phyloP scores from a whole-genome alignment of 1,140 invertebrate species.

The Myzus persicae region DNA sequence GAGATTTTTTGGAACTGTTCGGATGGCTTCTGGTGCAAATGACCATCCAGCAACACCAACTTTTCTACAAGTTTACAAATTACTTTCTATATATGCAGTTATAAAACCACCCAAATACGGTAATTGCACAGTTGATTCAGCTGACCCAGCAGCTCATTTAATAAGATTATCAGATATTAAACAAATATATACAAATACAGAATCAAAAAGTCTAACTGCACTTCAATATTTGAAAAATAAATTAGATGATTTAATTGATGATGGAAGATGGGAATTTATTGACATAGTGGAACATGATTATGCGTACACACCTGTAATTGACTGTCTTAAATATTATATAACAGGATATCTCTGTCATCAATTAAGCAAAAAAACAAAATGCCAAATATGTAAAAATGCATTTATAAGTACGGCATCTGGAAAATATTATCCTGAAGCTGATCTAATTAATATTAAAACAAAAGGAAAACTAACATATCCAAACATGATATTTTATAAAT shows the following conservation, averaged over 20 bases:
- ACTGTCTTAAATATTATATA: slow-evolving; percentile 6
- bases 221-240: neutral
- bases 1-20: too few relatives aligned
- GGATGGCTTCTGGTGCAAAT: too few relatives aligned
- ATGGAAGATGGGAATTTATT: neutral
- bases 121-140: neutral
- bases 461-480: neutral
- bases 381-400: neutral
- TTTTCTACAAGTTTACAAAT: too few relatives aligned
- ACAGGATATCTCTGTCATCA: neutral
- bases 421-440: neutral
- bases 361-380: neutral
- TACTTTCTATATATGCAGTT: neutral
- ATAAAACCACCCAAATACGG: neutral
- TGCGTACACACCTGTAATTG: neutral
- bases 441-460: neutral
- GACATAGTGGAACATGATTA: neutral
- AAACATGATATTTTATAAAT: slow-evolving; percentile 20
- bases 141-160: neutral
- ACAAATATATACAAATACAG: neutral
- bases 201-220: neutral
- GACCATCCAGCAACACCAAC: too few relatives aligned
- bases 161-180: neutral
- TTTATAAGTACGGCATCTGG: neutral
- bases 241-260: neutral